Base-by-base conservation (phyloP, 2,888 invertebrate species). In the Caenorhabditis zanzibari region DNA sequence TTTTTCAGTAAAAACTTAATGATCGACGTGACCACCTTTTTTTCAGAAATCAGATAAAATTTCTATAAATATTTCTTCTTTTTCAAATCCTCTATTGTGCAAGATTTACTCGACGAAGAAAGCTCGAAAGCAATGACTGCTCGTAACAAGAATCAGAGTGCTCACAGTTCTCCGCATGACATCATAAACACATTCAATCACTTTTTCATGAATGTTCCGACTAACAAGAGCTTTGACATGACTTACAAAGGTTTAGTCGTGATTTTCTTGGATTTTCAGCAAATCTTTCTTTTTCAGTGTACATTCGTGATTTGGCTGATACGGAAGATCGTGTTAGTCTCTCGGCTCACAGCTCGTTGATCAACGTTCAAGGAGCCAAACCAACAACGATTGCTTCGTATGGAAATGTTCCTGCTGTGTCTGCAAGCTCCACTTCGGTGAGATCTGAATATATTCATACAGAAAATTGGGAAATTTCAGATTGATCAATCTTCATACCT, bases 181-280 rank as follows among this genome's bases (percentile, higher is more conserved):
- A 68, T 76, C 10, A 76, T 76, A 14, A 38, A 24, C 10, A 76
- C 76, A 16, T 76, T 76, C 68, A 69, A 69, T 56, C 24, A 49
- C 35, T 76, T 76, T 35, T 69, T 76, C 61, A 35, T 47, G 19
- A 35, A 68, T n/a, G 26, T 76, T 61, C 76, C 76, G 12, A n/a
- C 32, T 22, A 61, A 76, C 52, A 76, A 69, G n/a, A 76, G 76
- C 35, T 76, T 69, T 19, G 76, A 76, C 10, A 76, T 76, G 76
- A 47, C 68, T 16, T 76, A 76, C 68, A 76, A 69, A 61, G 75
- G 63, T 63, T 63, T 44, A n/a, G 6, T 16, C 0, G 6, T 22
- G 47, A 10, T 24, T 22, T 24, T 24, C 24, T 28, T 0, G 4
- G 12, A 32, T 10, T 16, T 49, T 19, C 10, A 32, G 2, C 14